phyloP scores from a whole-genome alignment of 2,888 invertebrate genomes.

The Drosophila maculinotata region DNA sequence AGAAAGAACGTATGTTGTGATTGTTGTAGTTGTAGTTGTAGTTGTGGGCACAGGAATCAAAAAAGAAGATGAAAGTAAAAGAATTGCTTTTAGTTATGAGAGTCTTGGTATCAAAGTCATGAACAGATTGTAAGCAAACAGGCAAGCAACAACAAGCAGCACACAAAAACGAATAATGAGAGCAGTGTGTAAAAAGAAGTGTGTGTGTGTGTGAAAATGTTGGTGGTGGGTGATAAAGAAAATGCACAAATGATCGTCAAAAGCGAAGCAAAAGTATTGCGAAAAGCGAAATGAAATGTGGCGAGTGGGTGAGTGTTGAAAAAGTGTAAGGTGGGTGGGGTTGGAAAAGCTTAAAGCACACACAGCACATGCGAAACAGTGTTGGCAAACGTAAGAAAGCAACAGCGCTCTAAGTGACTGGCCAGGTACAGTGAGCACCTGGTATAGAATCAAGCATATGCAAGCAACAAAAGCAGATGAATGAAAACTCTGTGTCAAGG shows the following conservation, averaged over 20 bases:
- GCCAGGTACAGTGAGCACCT: slow-evolving; percentile 15
- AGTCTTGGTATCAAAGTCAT: slow-evolving; percentile 26
- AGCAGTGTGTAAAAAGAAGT: slow-evolving; percentile 23
- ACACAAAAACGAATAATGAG: slow-evolving; percentile 57
- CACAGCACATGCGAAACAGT: slow-evolving; percentile 53
- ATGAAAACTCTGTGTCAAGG: slow-evolving; percentile 15
- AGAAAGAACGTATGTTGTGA: slow-evolving; percentile 34
- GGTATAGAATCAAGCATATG: slow-evolving; percentile 20
- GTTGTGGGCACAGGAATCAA: slow-evolving; percentile 29
- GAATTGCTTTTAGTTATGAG: slow-evolving; percentile 36
- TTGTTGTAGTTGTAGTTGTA: slow-evolving; percentile 32
- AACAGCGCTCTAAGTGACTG: slow-evolving; percentile 23
- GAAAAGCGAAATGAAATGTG: slow-evolving; percentile 36
- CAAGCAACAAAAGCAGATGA: slow-evolving; percentile 37
- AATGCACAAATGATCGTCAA: slow-evolving; percentile 11
- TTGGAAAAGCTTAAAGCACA: slow-evolving; percentile 24
- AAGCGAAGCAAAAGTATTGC: slow-evolving; percentile 4
- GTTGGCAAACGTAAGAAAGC: slow-evolving; percentile 31
- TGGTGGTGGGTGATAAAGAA: slow-evolving; percentile 3
- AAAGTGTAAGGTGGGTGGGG: slow-evolving; percentile 8
- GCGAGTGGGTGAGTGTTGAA: slow-evolving; percentile 44
- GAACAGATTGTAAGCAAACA: slow-evolving; percentile 81
- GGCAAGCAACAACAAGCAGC: slow-evolving; percentile 82
- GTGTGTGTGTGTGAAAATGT: not conserved
- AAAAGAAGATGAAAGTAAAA: slow-evolving; percentile 42